Conservation (phyloP, 2,797 vertebrate genomes). For the Hippocampus kuda region DNA sequence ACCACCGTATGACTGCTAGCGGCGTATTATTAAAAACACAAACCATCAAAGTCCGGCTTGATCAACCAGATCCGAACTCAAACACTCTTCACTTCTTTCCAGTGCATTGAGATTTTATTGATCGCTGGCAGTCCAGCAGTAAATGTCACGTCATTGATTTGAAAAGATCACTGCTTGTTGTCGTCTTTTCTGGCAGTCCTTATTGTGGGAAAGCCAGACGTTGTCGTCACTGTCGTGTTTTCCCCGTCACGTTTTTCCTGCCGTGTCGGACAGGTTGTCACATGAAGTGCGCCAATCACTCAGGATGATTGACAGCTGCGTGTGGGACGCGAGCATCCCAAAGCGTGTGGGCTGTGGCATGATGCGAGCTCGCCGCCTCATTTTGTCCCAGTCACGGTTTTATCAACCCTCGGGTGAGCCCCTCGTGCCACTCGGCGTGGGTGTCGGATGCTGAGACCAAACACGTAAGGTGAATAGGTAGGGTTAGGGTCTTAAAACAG, state of each 20-base stretch:
- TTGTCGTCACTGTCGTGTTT: conserved; percentile 20
- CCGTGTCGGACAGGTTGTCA: conserved; percentile 49
- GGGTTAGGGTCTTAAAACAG: neutral
- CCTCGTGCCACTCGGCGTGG: conserved; percentile 36
- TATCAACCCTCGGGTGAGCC: conserved; percentile 20
- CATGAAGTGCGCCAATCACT: conserved; percentile 47
- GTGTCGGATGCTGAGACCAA: conserved; percentile 45
- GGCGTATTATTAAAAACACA: neutral
- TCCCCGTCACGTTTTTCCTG: conserved; percentile 49
- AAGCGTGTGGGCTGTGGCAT: conserved; percentile 16
- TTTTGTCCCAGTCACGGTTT: conserved; percentile 20
- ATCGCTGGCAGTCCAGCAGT: neutral
- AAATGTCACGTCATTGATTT: conserved; percentile 39
- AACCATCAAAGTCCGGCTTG: neutral
- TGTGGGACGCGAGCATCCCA: neutral
- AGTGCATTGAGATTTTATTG: neutral
- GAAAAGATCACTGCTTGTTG: conserved; percentile 22
- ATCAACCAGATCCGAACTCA: conserved; percentile 11
- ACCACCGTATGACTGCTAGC: conserved; percentile 3
- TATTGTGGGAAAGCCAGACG: conserved; percentile 23
- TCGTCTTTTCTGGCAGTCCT: conserved; percentile 29
- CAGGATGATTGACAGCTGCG: conserved; percentile 40
- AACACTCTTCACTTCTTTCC: neutral
- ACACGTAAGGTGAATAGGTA: conserved; percentile 16
- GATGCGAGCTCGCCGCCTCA: conserved; percentile 19